phyloP scores from a whole-genome alignment of 2,888 invertebrate genomes.

The Cataglyphis albicans region DNA sequence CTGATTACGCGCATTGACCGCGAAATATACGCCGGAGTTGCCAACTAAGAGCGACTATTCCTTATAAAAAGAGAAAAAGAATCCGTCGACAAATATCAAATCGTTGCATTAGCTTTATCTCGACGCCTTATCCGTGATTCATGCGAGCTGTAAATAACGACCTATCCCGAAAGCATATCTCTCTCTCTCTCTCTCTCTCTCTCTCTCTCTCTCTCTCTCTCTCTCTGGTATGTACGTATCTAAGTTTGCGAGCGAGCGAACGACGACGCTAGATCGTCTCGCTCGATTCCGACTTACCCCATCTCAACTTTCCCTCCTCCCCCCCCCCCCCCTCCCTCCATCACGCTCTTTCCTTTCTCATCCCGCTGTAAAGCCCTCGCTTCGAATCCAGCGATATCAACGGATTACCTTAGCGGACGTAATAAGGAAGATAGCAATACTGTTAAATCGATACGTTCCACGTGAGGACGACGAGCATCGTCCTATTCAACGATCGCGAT shows the following conservation, averaged over 20 bases:
- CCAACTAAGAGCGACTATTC: not conserved
- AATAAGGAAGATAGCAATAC: slow-evolving; percentile 81
- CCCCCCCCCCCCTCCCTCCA: not conserved
- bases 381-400: slow-evolving; percentile 41
- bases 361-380: slow-evolving; percentile 15
- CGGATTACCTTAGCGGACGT: slow-evolving; percentile 59
- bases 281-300: slow-evolving; percentile 43
- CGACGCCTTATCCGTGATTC: slow-evolving; percentile 75
- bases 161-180: slow-evolving; percentile 72
- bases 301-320: slow-evolving; percentile 29
- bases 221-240: slow-evolving; percentile 62
- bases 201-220: slow-evolving; percentile 38
- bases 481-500: slow-evolving; percentile 30
- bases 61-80: slow-evolving; percentile 10
- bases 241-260: slow-evolving; percentile 46
- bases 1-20: not conserved
- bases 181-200: slow-evolving; percentile 63
- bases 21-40: not conserved
- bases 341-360: slow-evolving; percentile 1
- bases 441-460: slow-evolving; percentile 60
- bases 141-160: slow-evolving; percentile 78
- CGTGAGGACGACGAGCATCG: slow-evolving; percentile 24
- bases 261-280: slow-evolving; percentile 52
- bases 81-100: slow-evolving; percentile 28
- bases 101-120: slow-evolving; percentile 76